Evolutionary conservation across 2,797 vertebrate species (phyloP).

Genomic region (Acropternis orthonyx): DNA sequence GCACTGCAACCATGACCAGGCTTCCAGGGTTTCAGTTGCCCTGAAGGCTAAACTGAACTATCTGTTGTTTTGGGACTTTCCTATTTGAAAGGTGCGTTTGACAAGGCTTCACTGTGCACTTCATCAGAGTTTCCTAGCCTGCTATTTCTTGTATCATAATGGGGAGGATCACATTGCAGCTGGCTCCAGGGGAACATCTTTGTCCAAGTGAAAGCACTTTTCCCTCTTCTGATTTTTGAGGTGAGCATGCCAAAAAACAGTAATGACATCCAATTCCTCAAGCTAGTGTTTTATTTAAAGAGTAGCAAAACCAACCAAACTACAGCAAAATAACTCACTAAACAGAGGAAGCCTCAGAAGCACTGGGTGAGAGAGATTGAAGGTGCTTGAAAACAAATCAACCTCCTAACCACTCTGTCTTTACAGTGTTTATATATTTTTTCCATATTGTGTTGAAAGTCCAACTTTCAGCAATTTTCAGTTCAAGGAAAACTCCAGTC

Average conservation of each 20-base stretch:
- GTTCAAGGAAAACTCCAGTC: neutral
- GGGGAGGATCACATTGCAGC: neutral
- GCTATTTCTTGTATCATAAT: neutral
- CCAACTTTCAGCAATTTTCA: neutral
- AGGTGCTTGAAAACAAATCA: neutral
- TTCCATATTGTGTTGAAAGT: neutral
- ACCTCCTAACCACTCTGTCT: neutral
- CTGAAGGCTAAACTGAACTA: neutral
- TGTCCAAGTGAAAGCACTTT: neutral
- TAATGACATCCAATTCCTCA: neutral
- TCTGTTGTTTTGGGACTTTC: neutral
- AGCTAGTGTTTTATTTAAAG: slow-evolving; percentile 17
- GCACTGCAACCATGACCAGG: neutral
- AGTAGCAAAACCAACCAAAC: neutral
- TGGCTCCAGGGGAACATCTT: neutral
- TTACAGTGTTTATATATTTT: neutral
- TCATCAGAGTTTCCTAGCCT: neutral
- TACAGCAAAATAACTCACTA: neutral
- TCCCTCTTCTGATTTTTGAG: neutral
- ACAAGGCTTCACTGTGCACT: neutral
- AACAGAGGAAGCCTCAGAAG: neutral
- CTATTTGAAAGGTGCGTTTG: neutral
- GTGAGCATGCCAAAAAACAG: neutral
- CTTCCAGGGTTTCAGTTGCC: neutral
- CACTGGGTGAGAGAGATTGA: neutral